Base-by-base conservation (phyloP, 2,797 vertebrate species). In the Eulemur rubriventer region DNA sequence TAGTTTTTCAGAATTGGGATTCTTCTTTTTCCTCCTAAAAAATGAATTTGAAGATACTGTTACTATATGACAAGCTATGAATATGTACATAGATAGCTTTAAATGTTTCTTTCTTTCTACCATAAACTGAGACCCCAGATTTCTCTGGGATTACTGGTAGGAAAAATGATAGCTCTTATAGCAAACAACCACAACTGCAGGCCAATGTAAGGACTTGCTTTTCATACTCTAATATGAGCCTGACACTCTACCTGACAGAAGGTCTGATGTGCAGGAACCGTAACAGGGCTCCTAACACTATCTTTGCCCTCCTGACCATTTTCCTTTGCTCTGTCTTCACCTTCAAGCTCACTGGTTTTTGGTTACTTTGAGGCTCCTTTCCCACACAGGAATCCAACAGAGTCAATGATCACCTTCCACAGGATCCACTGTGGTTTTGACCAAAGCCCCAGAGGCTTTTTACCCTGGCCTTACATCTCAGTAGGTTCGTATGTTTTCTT, bases 271-370 rank as follows among this genome's bases (percentile, higher is more conserved):
- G 22, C 18, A 50, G 38, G 72, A 87, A 9, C 33, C 17, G 4
- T 43, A 30, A 28, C 7, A 43, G n/a, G 63, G 13, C 46, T 90
- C 50, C n/a, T 48, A 52, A 48, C 55, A 33, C 1, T 41, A 8
- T 50, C 65, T 82, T 78, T 38, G n/a, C n/a, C 17, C 28, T 80
- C 11, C 18, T 55, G 57, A 61, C 73, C n/a, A 10, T 83, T 79
- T 96, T 85, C 22, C 24, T 48, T 88, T 96, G 50, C 81, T 89
- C n/a, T 94, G 22, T 67, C 35, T 59, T 94, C 41, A 83, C 80
- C 46, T 91, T 93, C 73, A 78, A 67, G 55, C 14, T 61, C 69
- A 50, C 80, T 81, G 59, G 43, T 35, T 69, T 90, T 88, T 35
- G 59, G 7, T 84, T 86, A 70, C 70, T 80, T 90, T 87, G 70